Evolutionary conservation across 2,113 vertebrate species (phyloP), one percentile per base, ranked within the genome.

Genomic region (Chaetorhynchus papuensis): DNA sequence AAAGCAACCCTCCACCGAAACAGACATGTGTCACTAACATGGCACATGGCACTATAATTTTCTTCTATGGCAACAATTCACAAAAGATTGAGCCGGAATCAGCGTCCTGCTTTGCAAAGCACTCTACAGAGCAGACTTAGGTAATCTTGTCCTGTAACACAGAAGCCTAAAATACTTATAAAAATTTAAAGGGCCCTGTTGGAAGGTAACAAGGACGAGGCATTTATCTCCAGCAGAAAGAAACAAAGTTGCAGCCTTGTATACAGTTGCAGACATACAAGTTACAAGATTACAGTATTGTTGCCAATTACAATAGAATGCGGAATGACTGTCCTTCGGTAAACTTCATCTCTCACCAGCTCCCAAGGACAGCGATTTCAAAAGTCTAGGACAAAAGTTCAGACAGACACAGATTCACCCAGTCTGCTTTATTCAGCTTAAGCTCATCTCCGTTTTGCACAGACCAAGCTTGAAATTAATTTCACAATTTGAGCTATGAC

Each of bases 91-190:
- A 37, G 41, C 30, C 0, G 0, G 21, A 57, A 77, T 54, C 54
- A 18, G 31, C 2, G 9, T 19, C 15, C 35, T 0, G 1, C 22
- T 66, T 20, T 21, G 7, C 30, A 71, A 86, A 70, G 68, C 2
- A 0, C 35, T 50, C 31, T 9, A 21, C 3, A 27, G 20, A 0
- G 0, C 1, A 1, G 31, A 41, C 8, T 71, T 8, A 5, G 8
- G 9, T 27, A 35, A 90, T 37, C 68, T 52, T n/a, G 12, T 53
- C 37, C 50, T 10, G n/a, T 31, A 15, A 75, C 41, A 79, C 23
- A 59, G 70, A 90, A 87, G 26, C 13, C 22, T 68, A 2, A 2
- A 74, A 35, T 3, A 9, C 54, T 54, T 83, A 28, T 1, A n/a
- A 64, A 85, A 63, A 42, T 28, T 6, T 21, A 21, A 63, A 94